phyloP scores from a whole-genome alignment of 2,797 vertebrate species.

The Rhinella marina region DNA sequence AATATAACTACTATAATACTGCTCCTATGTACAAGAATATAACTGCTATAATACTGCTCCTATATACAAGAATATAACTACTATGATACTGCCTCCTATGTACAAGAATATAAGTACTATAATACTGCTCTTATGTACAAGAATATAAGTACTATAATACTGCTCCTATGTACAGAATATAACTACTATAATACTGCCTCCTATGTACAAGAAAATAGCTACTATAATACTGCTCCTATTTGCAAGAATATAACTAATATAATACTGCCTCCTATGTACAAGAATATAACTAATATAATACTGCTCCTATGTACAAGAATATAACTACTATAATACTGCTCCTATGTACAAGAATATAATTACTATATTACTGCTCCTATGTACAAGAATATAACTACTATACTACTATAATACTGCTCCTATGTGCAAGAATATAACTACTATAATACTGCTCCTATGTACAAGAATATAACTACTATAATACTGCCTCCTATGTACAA shows the following conservation, averaged over 20 bases:
- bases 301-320: constrained; percentile 1
- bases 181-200: too few relatives aligned
- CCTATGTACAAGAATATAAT: background rate
- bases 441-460: too few relatives aligned
- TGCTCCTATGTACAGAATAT: too few relatives aligned
- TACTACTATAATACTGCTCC: background rate
- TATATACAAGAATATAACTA: too few relatives aligned
- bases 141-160: too few relatives aligned
- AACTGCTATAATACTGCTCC: too few relatives aligned
- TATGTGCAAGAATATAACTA: background rate
- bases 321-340: background rate
- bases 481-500: too few relatives aligned
- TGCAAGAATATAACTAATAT: background rate
- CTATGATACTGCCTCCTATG: too few relatives aligned
- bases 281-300: background rate
- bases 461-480: too few relatives aligned
- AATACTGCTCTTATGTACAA: too few relatives aligned
- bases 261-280: background rate
- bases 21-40: background rate
- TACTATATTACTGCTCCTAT: background rate
- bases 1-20: background rate
- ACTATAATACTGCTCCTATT: background rate
- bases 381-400: background rate
- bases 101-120: too few relatives aligned
- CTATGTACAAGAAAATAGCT: background rate